phyloP scores from a whole-genome alignment of 2,888 invertebrate species.

The Melipona bicolor region DNA sequence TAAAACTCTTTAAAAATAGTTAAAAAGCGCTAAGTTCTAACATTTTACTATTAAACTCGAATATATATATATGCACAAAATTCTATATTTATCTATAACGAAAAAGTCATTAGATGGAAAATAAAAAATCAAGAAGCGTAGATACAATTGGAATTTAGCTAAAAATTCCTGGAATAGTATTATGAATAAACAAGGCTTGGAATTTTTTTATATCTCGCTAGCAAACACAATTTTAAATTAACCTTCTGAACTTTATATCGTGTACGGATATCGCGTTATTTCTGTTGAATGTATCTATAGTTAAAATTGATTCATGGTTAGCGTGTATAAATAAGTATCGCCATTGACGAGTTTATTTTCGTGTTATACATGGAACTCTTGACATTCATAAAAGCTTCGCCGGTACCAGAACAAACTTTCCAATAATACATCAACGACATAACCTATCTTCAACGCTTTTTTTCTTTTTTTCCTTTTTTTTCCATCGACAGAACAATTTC shows the following conservation, averaged over 20 bases:
- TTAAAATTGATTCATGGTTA: neutral
- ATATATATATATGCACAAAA: too few relatives aligned
- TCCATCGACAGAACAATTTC: neutral
- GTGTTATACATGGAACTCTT: neutral
- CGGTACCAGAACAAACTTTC: neutral
- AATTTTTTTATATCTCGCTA: too few relatives aligned
- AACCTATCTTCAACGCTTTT: neutral
- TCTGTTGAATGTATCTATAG: neutral
- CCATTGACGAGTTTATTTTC: conserved; percentile 21
- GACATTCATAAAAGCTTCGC: conserved; percentile 10
- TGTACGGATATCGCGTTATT: neutral
- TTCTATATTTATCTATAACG: too few relatives aligned
- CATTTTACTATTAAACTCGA: too few relatives aligned
- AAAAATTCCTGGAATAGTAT: too few relatives aligned
- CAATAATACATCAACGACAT: neutral
- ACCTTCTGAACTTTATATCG: conserved; percentile 4
- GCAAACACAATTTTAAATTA: neutral
- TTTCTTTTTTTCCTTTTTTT: too few relatives aligned
- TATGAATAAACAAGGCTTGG: too few relatives aligned
- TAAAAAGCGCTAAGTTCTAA: too few relatives aligned
- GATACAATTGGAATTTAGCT: too few relatives aligned
- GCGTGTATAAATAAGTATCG: neutral
- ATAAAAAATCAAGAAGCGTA: too few relatives aligned
- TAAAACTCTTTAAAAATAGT: neutral
- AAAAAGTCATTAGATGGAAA: too few relatives aligned